Conservation (phyloP, 2,797 vertebrate species). For the Manis crassicaudata region DNA sequence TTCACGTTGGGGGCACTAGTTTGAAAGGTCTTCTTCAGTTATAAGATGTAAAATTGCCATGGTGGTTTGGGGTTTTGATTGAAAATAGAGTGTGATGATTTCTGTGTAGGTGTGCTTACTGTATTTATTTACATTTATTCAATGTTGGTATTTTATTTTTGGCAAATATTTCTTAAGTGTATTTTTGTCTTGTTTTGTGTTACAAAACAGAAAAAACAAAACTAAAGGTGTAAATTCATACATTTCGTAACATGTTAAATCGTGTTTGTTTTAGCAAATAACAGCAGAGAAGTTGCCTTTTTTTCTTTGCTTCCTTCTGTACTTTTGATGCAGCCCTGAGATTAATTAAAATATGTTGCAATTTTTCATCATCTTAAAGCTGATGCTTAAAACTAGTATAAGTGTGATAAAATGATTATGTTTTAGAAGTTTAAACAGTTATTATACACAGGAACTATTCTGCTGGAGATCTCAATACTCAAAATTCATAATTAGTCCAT, state of each 20-base stretch:
- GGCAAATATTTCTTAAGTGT: slow-evolving; percentile 68
- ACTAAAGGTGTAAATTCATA: slow-evolving; percentile 55
- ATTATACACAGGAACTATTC: neutral
- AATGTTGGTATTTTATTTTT: slow-evolving; percentile 74
- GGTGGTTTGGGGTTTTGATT: slow-evolving; percentile 76
- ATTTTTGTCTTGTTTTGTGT: slow-evolving; percentile 76
- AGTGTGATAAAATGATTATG: neutral
- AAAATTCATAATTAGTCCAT: neutral
- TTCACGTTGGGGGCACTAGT: slow-evolving; percentile 40
- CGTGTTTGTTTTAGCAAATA: slow-evolving; percentile 44
- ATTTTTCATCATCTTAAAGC: slow-evolving; percentile 18
- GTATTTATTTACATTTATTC: slow-evolving; percentile 76
- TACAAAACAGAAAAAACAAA: slow-evolving; percentile 66
- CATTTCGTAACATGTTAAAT: slow-evolving; percentile 45
- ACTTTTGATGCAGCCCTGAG: neutral
- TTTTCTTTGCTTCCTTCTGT: slow-evolving; percentile 25
- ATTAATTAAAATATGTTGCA: slow-evolving; percentile 21
- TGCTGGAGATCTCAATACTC: neutral
- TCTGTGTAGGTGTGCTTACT: slow-evolving; percentile 65
- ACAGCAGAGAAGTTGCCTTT: neutral
- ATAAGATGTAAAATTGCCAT: slow-evolving; percentile 70
- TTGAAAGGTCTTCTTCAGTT: slow-evolving; percentile 78
- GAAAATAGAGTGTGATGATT: slow-evolving; percentile 78
- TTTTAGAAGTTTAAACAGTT: neutral
- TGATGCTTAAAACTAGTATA: slow-evolving; percentile 8